These are phyloP conservation scores for Cryptus viduatorius DNA, from an alignment of 2,888 invertebrate genomes.

Conservation along the genomic window DNA sequence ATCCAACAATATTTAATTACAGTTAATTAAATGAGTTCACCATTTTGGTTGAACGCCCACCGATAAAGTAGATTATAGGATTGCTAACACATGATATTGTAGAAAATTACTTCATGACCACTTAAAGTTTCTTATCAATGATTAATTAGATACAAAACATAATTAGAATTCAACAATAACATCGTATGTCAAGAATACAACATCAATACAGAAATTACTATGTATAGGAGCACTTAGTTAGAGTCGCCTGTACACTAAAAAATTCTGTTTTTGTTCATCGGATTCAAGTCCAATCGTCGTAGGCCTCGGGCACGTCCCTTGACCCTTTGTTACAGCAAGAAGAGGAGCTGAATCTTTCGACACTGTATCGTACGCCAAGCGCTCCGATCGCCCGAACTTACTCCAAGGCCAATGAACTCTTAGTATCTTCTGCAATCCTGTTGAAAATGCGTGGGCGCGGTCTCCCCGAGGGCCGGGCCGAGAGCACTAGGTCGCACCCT, in stretches of 20 bases:
- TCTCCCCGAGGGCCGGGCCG: slow-evolving; percentile 84
- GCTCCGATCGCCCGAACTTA: slow-evolving; percentile 16
- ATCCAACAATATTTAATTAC: no score
- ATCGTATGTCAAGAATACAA: background rate
- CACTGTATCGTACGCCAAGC: slow-evolving; percentile 24
- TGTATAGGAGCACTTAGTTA: slow-evolving; percentile 20
- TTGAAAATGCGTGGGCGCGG: slow-evolving; percentile 85
- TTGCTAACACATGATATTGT: background rate
- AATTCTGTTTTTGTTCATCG: slow-evolving; percentile 71
- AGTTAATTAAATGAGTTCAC: no score
- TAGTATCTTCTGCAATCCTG: slow-evolving; percentile 82
- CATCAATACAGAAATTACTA: background rate
- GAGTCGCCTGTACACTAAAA: slow-evolving; percentile 63
- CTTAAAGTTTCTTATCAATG: background rate
- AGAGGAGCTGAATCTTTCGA: slow-evolving; percentile 23
- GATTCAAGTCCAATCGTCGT: slow-evolving; percentile 44
- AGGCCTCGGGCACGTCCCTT: background rate
- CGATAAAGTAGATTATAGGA: background rate
- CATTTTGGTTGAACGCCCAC: no score
- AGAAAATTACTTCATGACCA: background rate
- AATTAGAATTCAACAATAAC: background rate
- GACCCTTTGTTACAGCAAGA: slow-evolving; percentile 8
- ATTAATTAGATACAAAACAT: background rate
- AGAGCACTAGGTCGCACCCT: slow-evolving; percentile 83
- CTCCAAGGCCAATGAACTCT: slow-evolving; percentile 81